These are phyloP conservation scores for Syngnathus floridae DNA, from an alignment of 2,113 vertebrate genomes.

Conservation along the genomic window DNA sequence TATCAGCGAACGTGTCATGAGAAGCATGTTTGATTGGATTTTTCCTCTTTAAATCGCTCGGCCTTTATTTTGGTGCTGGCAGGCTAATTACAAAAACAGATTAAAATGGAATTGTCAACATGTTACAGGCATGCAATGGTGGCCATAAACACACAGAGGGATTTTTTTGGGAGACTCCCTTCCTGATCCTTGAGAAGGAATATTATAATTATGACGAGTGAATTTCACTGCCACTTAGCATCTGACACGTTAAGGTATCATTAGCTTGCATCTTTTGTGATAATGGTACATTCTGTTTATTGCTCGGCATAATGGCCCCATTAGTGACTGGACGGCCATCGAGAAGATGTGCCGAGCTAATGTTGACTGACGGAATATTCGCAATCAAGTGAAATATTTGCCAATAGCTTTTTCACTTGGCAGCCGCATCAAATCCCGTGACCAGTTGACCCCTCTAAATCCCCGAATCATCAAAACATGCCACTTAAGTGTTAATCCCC, in stretches of 20 bases:
- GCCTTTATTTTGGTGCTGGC: constrained; percentile 48
- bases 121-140: constrained; percentile 42
- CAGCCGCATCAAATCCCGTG: constrained; percentile 16
- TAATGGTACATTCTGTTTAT: constrained; percentile 55
- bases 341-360: constrained; percentile 40
- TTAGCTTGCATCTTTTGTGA: constrained; percentile 39
- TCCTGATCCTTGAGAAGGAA: constrained; percentile 5
- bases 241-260: constrained; percentile 42
- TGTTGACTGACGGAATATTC: constrained; percentile 32
- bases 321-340: constrained; percentile 37
- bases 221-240: constrained; percentile 31
- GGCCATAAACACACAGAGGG: constrained; percentile 8
- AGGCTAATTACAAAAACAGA: constrained; percentile 50
- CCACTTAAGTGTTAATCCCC: constrained; percentile 18
- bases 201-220: constrained; percentile 34
- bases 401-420: constrained; percentile 5
- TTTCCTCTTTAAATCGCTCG: constrained; percentile 55
- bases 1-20: constrained; percentile 41
- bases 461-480: constrained; percentile 36
- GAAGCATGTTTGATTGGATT: constrained; percentile 66
- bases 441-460: constrained; percentile 38
- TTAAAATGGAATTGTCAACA: constrained; percentile 54
- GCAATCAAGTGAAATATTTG: background rate
- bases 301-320: constrained; percentile 48
- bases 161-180: too few species aligned